phyloP scores from a whole-genome alignment of 2,797 vertebrate genomes.

The Pristis pectinata region DNA sequence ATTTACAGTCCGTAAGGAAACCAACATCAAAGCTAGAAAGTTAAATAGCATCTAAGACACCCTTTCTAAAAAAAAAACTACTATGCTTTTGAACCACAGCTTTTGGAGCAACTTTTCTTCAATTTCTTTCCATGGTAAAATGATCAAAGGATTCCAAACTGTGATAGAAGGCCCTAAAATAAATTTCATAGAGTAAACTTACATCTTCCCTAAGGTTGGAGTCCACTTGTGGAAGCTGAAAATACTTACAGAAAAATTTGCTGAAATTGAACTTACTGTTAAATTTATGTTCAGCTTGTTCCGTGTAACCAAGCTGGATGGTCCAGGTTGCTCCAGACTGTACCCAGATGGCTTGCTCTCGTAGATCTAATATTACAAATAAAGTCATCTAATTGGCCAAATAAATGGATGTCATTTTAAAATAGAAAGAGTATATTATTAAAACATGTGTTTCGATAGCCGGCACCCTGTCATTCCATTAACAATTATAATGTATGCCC shows the following conservation, averaged over 20 bases:
- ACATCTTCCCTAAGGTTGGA: background rate
- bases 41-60: background rate
- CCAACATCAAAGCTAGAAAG: background rate
- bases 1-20: background rate
- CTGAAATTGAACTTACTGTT: background rate
- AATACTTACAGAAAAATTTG: background rate
- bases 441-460: background rate
- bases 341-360: background rate
- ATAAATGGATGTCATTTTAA: background rate
- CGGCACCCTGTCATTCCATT: background rate
- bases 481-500: background rate
- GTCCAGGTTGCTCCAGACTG: background rate
- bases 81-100: background rate
- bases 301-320: background rate
- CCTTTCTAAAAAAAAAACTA: background rate
- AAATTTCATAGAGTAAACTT: background rate
- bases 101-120: background rate
- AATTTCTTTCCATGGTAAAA: background rate
- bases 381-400: conserved; percentile 2
- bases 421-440: background rate
- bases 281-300: background rate
- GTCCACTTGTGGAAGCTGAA: background rate
- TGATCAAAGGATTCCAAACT: conserved; percentile 16
- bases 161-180: background rate
- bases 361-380: background rate